phyloP scores from a whole-genome alignment of 2,797 vertebrate genomes.

The Cygnus olor region DNA sequence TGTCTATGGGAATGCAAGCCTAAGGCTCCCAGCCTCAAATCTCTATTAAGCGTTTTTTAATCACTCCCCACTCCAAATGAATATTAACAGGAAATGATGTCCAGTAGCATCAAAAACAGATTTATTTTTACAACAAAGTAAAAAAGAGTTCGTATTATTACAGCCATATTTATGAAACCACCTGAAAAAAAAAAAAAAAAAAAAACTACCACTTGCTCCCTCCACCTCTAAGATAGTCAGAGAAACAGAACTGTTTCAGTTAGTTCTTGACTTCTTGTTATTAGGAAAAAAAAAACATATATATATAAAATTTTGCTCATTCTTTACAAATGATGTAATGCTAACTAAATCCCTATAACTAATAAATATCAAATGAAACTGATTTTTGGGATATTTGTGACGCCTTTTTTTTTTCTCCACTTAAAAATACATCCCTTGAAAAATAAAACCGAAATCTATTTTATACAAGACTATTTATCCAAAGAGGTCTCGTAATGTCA shows the following conservation, averaged over 20 bases:
- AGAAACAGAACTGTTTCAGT: background rate
- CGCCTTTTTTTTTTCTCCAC: background rate
- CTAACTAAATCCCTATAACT: background rate
- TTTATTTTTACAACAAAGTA: background rate
- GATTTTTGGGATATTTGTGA: background rate
- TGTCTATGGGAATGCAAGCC: background rate
- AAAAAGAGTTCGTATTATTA: background rate
- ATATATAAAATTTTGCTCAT: background rate
- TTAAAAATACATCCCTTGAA: background rate
- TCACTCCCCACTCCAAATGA: background rate
- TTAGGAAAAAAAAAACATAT: too few species aligned
- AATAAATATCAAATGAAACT: background rate
- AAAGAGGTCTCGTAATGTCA: background rate
- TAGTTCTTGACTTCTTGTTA: background rate
- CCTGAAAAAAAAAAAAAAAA: background rate
- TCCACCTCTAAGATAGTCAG: background rate
- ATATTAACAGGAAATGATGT: accelerated
- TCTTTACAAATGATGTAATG: background rate
- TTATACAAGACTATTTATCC: background rate
- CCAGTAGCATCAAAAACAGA: background rate
- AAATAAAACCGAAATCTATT: constrained; percentile 12
- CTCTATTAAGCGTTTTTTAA: background rate
- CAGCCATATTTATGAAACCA: background rate
- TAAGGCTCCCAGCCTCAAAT: background rate
- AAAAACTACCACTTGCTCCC: background rate